Evolutionary conservation across 2,797 vertebrate genomes (phyloP).

Genomic region (Myripristis murdjan): DNA sequence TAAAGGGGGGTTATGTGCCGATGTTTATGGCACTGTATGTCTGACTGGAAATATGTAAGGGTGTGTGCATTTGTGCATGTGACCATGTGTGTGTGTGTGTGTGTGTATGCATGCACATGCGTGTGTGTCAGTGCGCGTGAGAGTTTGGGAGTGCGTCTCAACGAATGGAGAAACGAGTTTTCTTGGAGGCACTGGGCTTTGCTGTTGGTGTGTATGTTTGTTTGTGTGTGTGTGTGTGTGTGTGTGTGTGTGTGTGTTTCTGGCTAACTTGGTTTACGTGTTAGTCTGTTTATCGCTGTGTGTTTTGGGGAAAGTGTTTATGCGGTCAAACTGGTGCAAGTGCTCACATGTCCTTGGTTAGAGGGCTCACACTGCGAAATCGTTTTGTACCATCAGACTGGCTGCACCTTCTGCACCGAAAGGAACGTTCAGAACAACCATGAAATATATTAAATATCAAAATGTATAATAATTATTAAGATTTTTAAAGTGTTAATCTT

Average conservation of each 20-base stretch:
- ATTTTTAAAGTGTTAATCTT: not conserved
- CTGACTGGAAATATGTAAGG: conserved; percentile 60
- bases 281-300: conserved; percentile 62
- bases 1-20: conserved; percentile 55
- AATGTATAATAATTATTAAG: too few species aligned
- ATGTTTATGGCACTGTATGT: conserved; percentile 70
- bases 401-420: too few species aligned
- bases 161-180: conserved; percentile 52
- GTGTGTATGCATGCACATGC: too few species aligned
- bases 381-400: conserved; percentile 2
- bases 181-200: conserved; percentile 48
- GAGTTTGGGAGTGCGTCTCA: conserved; percentile 24
- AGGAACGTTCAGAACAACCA: too few species aligned
- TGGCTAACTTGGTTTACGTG: conserved; percentile 52
- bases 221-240: conserved; percentile 26
- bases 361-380: conserved; percentile 24
- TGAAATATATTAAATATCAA: too few species aligned
- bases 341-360: conserved; percentile 45
- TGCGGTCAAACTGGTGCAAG: conserved; percentile 42
- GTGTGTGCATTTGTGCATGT: conserved; percentile 44
- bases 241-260: conserved; percentile 24
- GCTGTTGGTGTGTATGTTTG: conserved; percentile 43
- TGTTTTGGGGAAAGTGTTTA: conserved; percentile 73
- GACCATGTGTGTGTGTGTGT: conserved; percentile 26
- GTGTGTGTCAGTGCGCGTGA: too few species aligned